phyloP scores from a whole-genome alignment of 2,888 invertebrate genomes.

The Himalopsyche tibetana region DNA sequence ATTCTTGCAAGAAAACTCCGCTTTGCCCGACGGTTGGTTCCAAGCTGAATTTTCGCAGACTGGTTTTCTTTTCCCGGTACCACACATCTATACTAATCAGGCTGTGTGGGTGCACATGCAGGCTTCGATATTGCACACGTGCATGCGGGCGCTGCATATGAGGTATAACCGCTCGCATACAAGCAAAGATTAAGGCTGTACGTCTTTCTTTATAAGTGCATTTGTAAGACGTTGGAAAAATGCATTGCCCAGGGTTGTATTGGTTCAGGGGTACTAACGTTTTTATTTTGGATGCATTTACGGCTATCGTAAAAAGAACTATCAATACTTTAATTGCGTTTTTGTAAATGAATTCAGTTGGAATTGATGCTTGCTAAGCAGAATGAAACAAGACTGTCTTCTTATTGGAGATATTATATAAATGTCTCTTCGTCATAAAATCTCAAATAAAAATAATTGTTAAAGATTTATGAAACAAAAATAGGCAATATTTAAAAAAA shows the following conservation, averaged over 20 bases:
- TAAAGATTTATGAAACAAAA: too few species aligned
- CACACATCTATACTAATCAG: slow-evolving; percentile 27
- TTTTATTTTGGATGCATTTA: slow-evolving; percentile 34
- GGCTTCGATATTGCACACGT: slow-evolving; percentile 26
- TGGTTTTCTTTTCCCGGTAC: slow-evolving; percentile 27
- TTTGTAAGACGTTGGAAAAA: slow-evolving; percentile 28
- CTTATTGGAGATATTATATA: too few species aligned
- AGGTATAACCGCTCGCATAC: slow-evolving; percentile 16
- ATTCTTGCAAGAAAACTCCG: slow-evolving; percentile 32
- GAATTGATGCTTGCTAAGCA: neutral
- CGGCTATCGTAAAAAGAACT: slow-evolving; percentile 15
- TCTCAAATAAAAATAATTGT: too few species aligned
- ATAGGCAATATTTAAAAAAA: too few species aligned
- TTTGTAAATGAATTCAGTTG: slow-evolving; percentile 30
- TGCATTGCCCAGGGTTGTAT: slow-evolving; percentile 15
- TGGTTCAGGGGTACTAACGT: slow-evolving; percentile 15
- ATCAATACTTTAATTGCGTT: slow-evolving; percentile 34
- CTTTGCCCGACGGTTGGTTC: slow-evolving; percentile 14
- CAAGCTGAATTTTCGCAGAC: slow-evolving; percentile 34
- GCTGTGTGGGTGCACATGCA: slow-evolving; percentile 25
- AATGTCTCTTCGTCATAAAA: too few species aligned
- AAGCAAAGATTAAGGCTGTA: slow-evolving; percentile 15
- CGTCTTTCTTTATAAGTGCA: slow-evolving; percentile 22
- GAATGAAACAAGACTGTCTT: too few species aligned
- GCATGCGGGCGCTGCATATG: slow-evolving; percentile 3